Conservation (phyloP, 1,140 invertebrate species). For the Tachypleus tridentatus region DNA sequence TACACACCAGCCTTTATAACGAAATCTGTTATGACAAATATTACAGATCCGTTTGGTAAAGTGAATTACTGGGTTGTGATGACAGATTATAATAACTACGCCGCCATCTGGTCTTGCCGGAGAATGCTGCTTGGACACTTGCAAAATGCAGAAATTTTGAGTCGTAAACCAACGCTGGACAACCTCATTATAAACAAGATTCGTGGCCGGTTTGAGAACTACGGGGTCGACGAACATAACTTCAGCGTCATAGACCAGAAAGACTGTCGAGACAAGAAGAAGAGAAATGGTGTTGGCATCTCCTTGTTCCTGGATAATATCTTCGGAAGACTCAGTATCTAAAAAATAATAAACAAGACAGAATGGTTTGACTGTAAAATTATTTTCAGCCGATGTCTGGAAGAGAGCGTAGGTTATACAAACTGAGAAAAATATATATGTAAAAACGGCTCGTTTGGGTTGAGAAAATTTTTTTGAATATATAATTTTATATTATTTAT, state of each 20-base stretch:
- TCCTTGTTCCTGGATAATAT: too few species aligned
- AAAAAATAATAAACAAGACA: too few species aligned
- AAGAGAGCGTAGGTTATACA: too few species aligned
- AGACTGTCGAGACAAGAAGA: conserved; percentile 40
- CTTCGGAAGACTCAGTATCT: too few species aligned
- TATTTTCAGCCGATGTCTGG: too few species aligned
- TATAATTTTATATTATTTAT: too few species aligned
- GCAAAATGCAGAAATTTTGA: conserved; percentile 62
- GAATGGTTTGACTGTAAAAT: too few species aligned
- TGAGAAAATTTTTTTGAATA: too few species aligned
- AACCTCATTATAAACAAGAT: conserved; percentile 52
- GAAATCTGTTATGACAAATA: not conserved
- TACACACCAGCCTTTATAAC: too few species aligned
- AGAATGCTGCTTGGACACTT: conserved; percentile 56
- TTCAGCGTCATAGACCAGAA: conserved; percentile 57
- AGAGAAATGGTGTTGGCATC: not conserved
- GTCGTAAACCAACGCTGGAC: conserved; percentile 51
- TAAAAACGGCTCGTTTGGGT: too few species aligned
- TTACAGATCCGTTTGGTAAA: conserved; percentile 53
- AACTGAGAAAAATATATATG: too few species aligned
- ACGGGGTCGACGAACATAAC: conserved; percentile 56
- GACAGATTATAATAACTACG: conserved; percentile 61
- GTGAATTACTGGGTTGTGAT: conserved; percentile 57
- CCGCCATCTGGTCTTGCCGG: conserved; percentile 68
- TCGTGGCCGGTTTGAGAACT: conserved; percentile 44